These are phyloP conservation scores for Chaunax sp. DNA, from an alignment of 2,797 vertebrate species.

Conservation along the genomic window DNA sequence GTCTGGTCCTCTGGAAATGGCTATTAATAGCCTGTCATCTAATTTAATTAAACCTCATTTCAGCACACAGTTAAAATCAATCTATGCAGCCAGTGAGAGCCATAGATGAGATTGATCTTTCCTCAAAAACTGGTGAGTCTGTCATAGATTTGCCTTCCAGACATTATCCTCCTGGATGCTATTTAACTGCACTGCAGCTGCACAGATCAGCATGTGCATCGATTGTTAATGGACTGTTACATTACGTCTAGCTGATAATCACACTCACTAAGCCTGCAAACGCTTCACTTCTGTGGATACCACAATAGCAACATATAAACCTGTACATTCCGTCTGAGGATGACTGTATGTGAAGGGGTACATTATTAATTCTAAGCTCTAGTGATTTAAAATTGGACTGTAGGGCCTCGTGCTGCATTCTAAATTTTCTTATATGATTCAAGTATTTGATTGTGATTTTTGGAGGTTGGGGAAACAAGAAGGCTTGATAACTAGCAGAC, in stretches of 20 bases:
- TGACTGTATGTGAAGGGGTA: not conserved
- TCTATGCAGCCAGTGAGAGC: conserved; percentile 44
- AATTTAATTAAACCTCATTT: conserved; percentile 63
- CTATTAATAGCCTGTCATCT: conserved; percentile 54
- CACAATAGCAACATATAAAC: not conserved
- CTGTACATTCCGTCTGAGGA: conserved; percentile 9
- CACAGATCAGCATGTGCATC: conserved; percentile 21
- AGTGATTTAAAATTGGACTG: conserved; percentile 18
- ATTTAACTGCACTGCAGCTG: conserved; percentile 46
- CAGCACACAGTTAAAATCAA: conserved; percentile 64
- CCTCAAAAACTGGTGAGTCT: conserved; percentile 39
- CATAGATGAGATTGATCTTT: conserved; percentile 32
- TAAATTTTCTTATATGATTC: not conserved
- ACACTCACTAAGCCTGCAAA: conserved; percentile 11
- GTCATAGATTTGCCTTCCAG: conserved; percentile 29
- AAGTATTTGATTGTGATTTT: not conserved
- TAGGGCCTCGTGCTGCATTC: too few relatives aligned
- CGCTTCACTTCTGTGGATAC: conserved; percentile 14
- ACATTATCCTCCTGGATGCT: conserved; percentile 30
- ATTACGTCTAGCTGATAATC: conserved; percentile 20
- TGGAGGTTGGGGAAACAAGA: not conserved
- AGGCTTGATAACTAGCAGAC: too few relatives aligned
- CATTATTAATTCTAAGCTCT: not conserved
- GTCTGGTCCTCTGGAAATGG: conserved; percentile 32
- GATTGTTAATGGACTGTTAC: conserved; percentile 53